These are phyloP conservation scores for Zalophus californianus DNA, from an alignment of 2,797 vertebrate genomes.

Conservation along the genomic window DNA sequence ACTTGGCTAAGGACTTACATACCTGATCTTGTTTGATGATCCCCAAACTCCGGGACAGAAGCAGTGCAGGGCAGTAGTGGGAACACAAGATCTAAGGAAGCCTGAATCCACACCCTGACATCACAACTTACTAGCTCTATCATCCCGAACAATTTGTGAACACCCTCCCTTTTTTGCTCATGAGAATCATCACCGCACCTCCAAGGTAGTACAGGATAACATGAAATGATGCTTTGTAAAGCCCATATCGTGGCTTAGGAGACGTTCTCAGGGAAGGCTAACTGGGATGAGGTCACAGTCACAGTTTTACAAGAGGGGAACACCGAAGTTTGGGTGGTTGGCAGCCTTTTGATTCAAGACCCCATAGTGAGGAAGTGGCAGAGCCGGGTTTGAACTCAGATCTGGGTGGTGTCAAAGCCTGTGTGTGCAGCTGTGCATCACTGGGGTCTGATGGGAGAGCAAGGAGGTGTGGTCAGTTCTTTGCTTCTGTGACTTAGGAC, in stretches of 20 bases:
- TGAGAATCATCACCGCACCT: background rate
- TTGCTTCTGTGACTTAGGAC: background rate
- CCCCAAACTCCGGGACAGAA: background rate
- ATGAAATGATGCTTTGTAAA: background rate
- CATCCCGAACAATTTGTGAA: background rate
- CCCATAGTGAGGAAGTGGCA: background rate
- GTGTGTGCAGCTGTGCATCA: rapidly evolving
- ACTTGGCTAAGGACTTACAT: background rate
- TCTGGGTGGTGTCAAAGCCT: rapidly evolving
- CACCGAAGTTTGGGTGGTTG: background rate
- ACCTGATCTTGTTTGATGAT: background rate
- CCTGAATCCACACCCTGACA: background rate
- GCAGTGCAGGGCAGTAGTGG: background rate
- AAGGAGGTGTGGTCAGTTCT: rapidly evolving
- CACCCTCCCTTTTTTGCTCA: background rate
- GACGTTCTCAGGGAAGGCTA: background rate
- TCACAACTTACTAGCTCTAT: background rate
- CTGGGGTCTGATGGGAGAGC: background rate
- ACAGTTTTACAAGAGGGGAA: background rate
- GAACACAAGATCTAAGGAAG: background rate
- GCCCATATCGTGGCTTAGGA: background rate
- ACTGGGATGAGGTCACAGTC: background rate
- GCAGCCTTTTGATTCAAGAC: background rate
- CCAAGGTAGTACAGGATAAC: background rate
- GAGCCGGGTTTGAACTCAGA: background rate